A percentile compares a stretch with the other conserved stretches of the same genome.
Evolutionary conservation across 2,888 invertebrate species (phyloP).

Genomic region (Campoplex capitator): DNA sequence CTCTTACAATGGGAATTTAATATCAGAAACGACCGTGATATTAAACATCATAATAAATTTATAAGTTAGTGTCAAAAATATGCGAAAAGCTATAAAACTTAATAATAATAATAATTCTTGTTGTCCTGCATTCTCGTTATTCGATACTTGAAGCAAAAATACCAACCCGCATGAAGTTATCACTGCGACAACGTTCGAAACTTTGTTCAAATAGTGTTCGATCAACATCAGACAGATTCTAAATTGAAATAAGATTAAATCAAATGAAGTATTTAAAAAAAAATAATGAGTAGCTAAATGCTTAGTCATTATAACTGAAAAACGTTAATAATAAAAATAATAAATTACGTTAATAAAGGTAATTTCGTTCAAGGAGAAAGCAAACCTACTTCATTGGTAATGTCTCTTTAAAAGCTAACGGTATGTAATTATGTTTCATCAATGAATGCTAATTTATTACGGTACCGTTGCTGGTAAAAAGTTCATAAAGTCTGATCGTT

Average conservation of each 20-base stretch:
- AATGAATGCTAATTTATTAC: not conserved
- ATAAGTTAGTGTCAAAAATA: not conserved
- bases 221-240: not conserved
- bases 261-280: not conserved
- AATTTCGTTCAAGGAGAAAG: not conserved
- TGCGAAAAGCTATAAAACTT: not conserved
- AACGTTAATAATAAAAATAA: not conserved
- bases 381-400: not conserved
- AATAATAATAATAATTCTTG: too few relatives aligned
- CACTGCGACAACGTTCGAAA: not conserved
- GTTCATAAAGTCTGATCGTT: not conserved
- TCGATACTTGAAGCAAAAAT: not conserved
- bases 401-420: not conserved
- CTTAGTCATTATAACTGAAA: not conserved
- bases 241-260: not conserved
- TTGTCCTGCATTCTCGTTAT: too few relatives aligned
- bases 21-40: not conserved
- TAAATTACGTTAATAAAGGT: too few relatives aligned
- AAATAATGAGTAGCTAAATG: not conserved
- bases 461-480: not conserved
- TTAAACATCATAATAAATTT: not conserved
- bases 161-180: not conserved
- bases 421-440: not conserved
- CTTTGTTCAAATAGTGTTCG: not conserved
- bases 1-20: not conserved